phyloP scores from a whole-genome alignment of 1,140 invertebrate genomes.

The Bombus huntii region DNA sequence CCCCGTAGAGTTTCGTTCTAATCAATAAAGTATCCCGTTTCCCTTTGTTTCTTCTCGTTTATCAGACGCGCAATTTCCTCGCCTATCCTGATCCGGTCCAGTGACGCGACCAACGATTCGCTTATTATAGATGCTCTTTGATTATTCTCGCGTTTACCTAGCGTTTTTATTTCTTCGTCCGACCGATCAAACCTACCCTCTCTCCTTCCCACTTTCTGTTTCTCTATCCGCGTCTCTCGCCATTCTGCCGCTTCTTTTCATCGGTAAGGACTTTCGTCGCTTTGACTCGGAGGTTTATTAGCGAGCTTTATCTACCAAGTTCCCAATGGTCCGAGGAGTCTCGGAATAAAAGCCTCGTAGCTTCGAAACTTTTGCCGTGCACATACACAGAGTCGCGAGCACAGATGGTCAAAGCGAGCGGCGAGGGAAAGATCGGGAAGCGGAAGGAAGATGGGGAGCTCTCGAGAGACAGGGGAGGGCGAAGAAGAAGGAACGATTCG shows the following conservation, averaged over 20 bases:
- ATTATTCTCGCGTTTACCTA: neutral
- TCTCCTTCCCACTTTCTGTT: neutral
- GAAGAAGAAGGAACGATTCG: neutral
- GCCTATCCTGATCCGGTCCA: neutral
- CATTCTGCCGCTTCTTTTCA: slow-evolving; percentile 20
- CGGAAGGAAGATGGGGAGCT: neutral
- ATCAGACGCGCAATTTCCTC: neutral
- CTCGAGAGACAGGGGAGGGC: neutral
- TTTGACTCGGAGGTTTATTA: slow-evolving; percentile 71
- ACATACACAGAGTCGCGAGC: slow-evolving; percentile 16
- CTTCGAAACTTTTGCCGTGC: slow-evolving; percentile 61
- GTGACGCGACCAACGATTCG: too few species aligned
- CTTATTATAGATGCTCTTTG: slow-evolving; percentile 8
- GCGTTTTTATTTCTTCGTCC: neutral
- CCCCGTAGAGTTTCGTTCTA: neutral
- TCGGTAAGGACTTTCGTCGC: slow-evolving; percentile 57
- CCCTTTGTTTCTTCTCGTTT: neutral
- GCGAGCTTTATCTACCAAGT: slow-evolving; percentile 70
- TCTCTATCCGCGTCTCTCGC: slow-evolving; percentile 11
- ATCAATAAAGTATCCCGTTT: slow-evolving; percentile 28
- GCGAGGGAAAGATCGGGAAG: neutral
- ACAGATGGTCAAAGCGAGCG: slow-evolving; percentile 58
- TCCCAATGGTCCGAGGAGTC: slow-evolving; percentile 59
- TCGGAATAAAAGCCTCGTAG: slow-evolving; percentile 64
- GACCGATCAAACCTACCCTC: neutral